Evolutionary conservation across 2,113 vertebrate species (phyloP), one percentile per base, ranked within the genome.

Genomic region (Dromas ardeola): DNA sequence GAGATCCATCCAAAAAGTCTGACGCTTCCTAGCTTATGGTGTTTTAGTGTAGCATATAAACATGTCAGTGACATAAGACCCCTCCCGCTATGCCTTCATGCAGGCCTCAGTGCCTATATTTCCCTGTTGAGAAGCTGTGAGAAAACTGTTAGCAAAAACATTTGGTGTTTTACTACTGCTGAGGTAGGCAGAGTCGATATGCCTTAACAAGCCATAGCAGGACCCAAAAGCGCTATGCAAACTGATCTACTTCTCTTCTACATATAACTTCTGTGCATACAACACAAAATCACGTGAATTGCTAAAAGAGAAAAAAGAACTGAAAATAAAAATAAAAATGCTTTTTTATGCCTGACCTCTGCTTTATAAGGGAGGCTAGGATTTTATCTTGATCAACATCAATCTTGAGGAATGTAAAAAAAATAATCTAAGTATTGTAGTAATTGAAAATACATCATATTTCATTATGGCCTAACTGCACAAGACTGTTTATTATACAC

Each of bases 281-380:
- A 70, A 79, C 73, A 49, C 86, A 90, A 91, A 91, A 49, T 81
- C 61, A 67, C 89, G 85, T 93, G 84, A 93, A 95, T 22, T 91
- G 25, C n/a, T 47, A 45, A 47, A 67, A 73, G 30, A 88, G 59
- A 50, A 69, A 62, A 93, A 40, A 69, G 27, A 74, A 23, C 11
- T 65, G 53, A 69, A 96, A 95, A 95, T 63, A 34, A 80, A 89
- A 81, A 85, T 7, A 38, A 81, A 83, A 80, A 29, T 13, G 69
- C 58, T 56, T 72, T 45, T 67, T 62, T 84, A 43, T 70, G 53
- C 58, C 49, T 73, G 61, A 78, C 63, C 76, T 91, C 74, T 81
- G 52, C 59, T 86, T 86, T 93, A 23, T 32, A 67, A 88, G 36
- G 40, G 66, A 88, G 17, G 21, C 27, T 80, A 45, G 49, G 66